Evolutionary conservation across 2,888 invertebrate species (phyloP).

Genomic region (Trilocha varians): DNA sequence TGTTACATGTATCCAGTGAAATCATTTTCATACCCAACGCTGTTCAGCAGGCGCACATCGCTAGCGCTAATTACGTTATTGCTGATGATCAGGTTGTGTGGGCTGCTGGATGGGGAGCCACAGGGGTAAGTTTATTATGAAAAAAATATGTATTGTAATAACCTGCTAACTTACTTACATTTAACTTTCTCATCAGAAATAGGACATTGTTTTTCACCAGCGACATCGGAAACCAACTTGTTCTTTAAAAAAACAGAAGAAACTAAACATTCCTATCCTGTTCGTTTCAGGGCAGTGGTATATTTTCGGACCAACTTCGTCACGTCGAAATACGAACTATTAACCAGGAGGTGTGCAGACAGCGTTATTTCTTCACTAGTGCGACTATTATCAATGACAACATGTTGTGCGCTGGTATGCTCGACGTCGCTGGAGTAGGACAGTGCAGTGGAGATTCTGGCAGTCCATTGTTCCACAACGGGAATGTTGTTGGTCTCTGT

Average conservation of each 20-base stretch:
- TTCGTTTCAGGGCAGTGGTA: constrained; percentile 5
- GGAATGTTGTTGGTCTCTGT: constrained; percentile 31
- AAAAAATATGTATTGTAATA: background rate
- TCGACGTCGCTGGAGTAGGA: constrained; percentile 30
- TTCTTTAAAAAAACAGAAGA: too few relatives aligned
- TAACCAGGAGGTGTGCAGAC: constrained; percentile 21
- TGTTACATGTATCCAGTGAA: constrained; percentile 19
- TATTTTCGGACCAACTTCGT: constrained; percentile 19
- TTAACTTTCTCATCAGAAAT: too few relatives aligned
- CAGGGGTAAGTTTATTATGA: constrained; percentile 24
- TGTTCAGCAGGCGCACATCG: constrained; percentile 23
- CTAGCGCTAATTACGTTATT: constrained; percentile 32
- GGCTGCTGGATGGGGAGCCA: constrained; percentile 44
- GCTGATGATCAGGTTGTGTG: constrained; percentile 31
- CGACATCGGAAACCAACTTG: too few relatives aligned
- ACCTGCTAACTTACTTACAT: background rate
- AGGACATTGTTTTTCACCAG: too few relatives aligned
- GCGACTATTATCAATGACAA: constrained; percentile 14
- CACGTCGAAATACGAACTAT: constrained; percentile 28
- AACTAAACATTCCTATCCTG: too few relatives aligned
- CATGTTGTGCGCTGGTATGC: constrained; percentile 11
- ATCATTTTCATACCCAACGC: constrained; percentile 18
- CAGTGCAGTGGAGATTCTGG: constrained; percentile 45
- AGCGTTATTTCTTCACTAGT: constrained; percentile 12
- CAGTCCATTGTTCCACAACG: constrained; percentile 37